Conservation (phyloP, 2,888 invertebrate genomes). For the Cacoxenus indagator region DNA sequence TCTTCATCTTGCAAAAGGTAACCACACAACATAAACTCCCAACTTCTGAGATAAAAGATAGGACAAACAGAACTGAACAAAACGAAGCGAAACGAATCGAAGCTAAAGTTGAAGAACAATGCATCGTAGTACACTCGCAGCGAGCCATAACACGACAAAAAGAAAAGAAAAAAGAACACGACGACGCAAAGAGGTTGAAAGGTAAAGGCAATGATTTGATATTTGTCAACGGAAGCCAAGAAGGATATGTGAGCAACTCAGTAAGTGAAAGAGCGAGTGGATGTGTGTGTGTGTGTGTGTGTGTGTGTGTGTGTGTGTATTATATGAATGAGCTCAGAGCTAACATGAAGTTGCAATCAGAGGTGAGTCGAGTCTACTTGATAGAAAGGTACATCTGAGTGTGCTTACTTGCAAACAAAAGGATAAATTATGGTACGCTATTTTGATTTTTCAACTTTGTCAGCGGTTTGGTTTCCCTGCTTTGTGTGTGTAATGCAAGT, state of each 20-base stretch:
- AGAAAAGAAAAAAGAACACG: background rate
- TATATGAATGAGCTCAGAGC: background rate
- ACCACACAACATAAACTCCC: background rate
- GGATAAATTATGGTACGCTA: slow-evolving; percentile 3
- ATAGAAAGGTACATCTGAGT: background rate
- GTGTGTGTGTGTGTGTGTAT: background rate
- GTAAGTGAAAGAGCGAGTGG: no score
- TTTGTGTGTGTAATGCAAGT: background rate
- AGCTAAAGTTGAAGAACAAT: slow-evolving; percentile 14
- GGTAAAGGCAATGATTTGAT: slow-evolving; percentile 18
- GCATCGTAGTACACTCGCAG: background rate
- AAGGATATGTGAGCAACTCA: slow-evolving; percentile 6
- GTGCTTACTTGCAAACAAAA: slow-evolving; percentile 12
- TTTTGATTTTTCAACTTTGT: slow-evolving; percentile 19
- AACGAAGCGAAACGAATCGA: background rate
- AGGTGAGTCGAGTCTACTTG: background rate
- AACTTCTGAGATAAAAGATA: slow-evolving; percentile 11
- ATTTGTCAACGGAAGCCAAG: slow-evolving; percentile 19
- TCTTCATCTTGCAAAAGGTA: background rate
- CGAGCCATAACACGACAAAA: background rate
- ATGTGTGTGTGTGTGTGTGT: background rate
- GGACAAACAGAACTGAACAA: background rate
- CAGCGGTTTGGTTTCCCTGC: slow-evolving; percentile 3
- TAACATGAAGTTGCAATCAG: background rate
- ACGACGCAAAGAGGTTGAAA: background rate